phyloP scores from a whole-genome alignment of 2,888 invertebrate genomes.

The Zaprionus bogoriensis region DNA sequence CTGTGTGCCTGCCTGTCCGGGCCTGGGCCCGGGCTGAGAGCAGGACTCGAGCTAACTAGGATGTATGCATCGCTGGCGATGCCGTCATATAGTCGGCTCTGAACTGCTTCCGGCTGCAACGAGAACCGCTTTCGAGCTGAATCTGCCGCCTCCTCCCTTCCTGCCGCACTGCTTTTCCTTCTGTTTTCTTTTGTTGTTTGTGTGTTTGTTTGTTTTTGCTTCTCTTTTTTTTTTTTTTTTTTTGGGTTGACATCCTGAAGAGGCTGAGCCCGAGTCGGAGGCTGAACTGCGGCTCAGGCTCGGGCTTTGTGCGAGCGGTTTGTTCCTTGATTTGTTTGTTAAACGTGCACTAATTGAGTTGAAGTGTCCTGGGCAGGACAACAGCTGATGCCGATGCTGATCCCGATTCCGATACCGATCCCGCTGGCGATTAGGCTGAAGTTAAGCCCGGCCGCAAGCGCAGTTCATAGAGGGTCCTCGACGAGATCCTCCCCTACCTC shows the following conservation, averaged over 20 bases:
- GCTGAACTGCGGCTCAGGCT: slow-evolving; percentile 6
- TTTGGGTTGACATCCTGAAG: slow-evolving; percentile 68
- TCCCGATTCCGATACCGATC: not conserved
- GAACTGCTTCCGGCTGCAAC: slow-evolving; percentile 63
- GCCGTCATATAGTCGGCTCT: slow-evolving; percentile 23
- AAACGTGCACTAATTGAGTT: slow-evolving; percentile 75
- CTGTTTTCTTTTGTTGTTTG: slow-evolving; percentile 27
- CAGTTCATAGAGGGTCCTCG: too few species aligned
- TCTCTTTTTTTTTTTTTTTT: slow-evolving; percentile 5
- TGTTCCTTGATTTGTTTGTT: slow-evolving; percentile 56
- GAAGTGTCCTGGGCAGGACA: slow-evolving; percentile 33
- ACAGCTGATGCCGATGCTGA: slow-evolving; percentile 43
- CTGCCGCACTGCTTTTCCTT: slow-evolving; percentile 12
- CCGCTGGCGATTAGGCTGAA: slow-evolving; percentile 34
- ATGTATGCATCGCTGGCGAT: slow-evolving; percentile 70
- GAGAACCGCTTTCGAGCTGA: not conserved
- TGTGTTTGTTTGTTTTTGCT: slow-evolving; percentile 11
- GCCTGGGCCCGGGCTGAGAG: slow-evolving; percentile 1
- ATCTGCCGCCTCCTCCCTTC: not conserved
- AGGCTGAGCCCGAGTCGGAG: slow-evolving; percentile 25
- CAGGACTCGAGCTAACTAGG: slow-evolving; percentile 36
- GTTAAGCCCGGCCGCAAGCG: slow-evolving; percentile 42
- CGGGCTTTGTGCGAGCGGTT: slow-evolving; percentile 7
- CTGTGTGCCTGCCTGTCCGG: not conserved
- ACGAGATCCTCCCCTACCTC: too few species aligned